A percentile compares a stretch with the other conserved stretches of the same genome.
Evolutionary conservation across 1,140 invertebrate genomes (phyloP).

Genomic region (Dreissena polymorpha): DNA sequence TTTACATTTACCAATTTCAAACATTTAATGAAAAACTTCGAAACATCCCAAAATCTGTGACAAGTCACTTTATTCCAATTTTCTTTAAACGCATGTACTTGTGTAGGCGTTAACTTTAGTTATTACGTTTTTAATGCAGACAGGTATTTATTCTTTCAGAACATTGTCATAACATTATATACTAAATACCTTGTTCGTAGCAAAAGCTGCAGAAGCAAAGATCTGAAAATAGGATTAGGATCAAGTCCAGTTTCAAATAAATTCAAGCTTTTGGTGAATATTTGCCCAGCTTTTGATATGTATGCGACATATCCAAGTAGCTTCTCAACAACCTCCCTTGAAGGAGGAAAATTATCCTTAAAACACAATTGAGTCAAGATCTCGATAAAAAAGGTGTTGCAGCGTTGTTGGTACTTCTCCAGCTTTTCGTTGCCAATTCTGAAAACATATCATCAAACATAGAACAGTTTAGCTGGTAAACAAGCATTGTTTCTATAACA

Average conservation of each 20-base stretch:
- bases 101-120: no score
- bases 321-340: slow-evolving; percentile 58
- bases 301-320: slow-evolving; percentile 64
- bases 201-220: slow-evolving; percentile 67
- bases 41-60: no score
- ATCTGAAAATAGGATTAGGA: slow-evolving; percentile 67
- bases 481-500: not conserved
- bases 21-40: no score
- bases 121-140: no score
- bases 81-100: no score
- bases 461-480: no score
- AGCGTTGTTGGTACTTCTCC: slow-evolving; percentile 48
- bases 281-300: slow-evolving; percentile 21
- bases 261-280: slow-evolving; percentile 53
- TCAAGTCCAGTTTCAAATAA: slow-evolving; percentile 63
- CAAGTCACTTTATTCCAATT: no score
- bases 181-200: slow-evolving; percentile 55
- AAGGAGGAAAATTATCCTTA: slow-evolving; percentile 60
- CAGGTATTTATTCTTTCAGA: no score
- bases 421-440: slow-evolving; percentile 16
- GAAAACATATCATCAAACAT: slow-evolving; percentile 9
- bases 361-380: slow-evolving; percentile 70
- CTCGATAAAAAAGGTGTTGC: slow-evolving; percentile 70
- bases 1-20: no score
- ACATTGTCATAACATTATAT: no score